Base-by-base conservation (phyloP, 2,797 vertebrate genomes). In the Cossypha caffra region DNA sequence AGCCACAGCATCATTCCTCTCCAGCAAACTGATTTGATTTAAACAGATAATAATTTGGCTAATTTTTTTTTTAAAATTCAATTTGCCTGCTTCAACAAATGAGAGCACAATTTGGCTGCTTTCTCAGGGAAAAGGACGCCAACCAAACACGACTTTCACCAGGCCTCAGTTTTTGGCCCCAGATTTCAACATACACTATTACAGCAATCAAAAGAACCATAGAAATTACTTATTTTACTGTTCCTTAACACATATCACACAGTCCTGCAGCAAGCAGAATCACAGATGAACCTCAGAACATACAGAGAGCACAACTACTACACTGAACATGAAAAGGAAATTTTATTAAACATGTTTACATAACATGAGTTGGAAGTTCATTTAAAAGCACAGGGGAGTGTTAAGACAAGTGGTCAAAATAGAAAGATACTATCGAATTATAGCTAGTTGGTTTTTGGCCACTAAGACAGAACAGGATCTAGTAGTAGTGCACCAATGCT, bases 291-390 rank as follows among this genome's bases (percentile, higher is more conserved):
- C 96, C 76, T 93, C 81, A 86, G 90, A 84, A 93, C 72, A 97
- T 95, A 98, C 93, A 96, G 79, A 97, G 96, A 98, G 97, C 97
- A 98, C 97, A 95, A 98, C 98, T 98, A 99, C 98, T 98, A 97
- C 97, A 98, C 98, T 96, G 98, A 98, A 98, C 99, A 98, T 99
- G 98, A 98, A 99, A 99, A 98, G 98, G 98, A 98, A 99, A 98
- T 98, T 98, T 98, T 98, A 98, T 99, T 98, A 98, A 99, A 99
- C 98, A 97, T 98, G 98, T 98, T 98, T 98, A 99, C 98, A 98
- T 98, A 98, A 99, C 97, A 98, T 99, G 98, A 98, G 98, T 98
- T 98, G 98, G 98, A 98, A 98, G 93, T 98, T 98, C 98, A 98
- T 98, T 98, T 98, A 98, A 98, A 99, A 99, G 98, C 98, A 99